Conservation (phyloP, 1,140 invertebrate genomes). For the Hylaeus volcanicus region DNA sequence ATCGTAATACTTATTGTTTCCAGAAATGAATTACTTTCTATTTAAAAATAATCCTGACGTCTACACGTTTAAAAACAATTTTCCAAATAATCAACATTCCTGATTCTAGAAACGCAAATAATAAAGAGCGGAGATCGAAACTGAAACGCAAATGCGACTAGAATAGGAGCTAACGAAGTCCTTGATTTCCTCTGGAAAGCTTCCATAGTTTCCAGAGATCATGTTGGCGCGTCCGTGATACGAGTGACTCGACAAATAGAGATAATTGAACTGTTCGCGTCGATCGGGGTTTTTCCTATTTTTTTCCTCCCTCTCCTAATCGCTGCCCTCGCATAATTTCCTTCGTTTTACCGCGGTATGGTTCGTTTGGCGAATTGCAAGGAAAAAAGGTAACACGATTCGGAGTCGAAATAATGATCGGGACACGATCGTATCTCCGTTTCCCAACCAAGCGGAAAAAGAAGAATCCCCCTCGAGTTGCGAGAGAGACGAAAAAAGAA, state of each 20-base stretch:
- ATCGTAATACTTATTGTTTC: too few relatives aligned
- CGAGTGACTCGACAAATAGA: not conserved
- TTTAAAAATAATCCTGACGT: too few relatives aligned
- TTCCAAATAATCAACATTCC: too few relatives aligned
- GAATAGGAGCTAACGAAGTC: not conserved
- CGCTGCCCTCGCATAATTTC: not conserved
- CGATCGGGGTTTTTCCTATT: not conserved
- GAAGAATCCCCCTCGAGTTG: not conserved
- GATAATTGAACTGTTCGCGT: conserved; percentile 4
- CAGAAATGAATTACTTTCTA: too few relatives aligned
- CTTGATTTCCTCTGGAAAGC: not conserved
- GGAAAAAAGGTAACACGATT: not conserved
- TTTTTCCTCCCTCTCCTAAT: not conserved
- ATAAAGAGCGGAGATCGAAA: not conserved
- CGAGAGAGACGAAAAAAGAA: not conserved
- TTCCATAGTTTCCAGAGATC: not conserved
- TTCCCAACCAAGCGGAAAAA: not conserved
- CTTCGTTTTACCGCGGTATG: not conserved
- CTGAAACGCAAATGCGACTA: not conserved
- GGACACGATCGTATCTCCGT: conserved; percentile 5
- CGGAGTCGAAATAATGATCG: conserved; percentile 17
- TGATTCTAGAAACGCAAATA: too few relatives aligned
- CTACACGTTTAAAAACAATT: too few relatives aligned
- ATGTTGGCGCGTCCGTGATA: not conserved
- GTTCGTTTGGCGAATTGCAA: not conserved